Conservation (phyloP, 2,888 invertebrate genomes). For the Drosophila suboccidentalis region DNA sequence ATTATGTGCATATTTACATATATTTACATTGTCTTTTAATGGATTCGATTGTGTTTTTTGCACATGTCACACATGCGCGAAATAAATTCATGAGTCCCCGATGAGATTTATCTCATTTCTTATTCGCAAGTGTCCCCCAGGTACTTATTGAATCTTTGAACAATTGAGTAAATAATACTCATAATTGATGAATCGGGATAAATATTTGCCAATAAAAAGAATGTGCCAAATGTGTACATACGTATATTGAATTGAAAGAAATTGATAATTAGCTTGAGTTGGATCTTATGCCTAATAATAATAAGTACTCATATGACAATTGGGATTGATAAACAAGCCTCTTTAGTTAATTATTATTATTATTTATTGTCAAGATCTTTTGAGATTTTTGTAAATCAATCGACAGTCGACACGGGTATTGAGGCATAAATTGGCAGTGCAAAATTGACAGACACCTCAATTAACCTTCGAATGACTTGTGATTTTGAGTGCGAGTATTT, state of each 20-base stretch:
- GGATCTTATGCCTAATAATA: conserved; percentile 1
- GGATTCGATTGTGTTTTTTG: conserved; percentile 34
- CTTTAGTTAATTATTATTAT: conserved; percentile 18
- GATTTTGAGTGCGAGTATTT: conserved; percentile 22
- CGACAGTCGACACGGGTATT: conserved; percentile 14
- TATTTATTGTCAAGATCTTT: conserved; percentile 12
- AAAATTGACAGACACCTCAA: conserved; percentile 48
- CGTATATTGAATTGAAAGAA: conserved; percentile 1
- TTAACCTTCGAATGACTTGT: conserved; percentile 70
- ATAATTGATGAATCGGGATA: conserved; percentile 26
- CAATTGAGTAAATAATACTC: conserved; percentile 49
- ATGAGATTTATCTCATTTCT: conserved; percentile 10
- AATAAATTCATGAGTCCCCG: conserved; percentile 35
- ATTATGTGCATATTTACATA: conserved; percentile 5
- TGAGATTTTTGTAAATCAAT: conserved; percentile 37
- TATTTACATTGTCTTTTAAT: conserved; percentile 3
- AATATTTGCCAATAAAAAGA: conserved; percentile 28
- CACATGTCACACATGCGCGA: conserved; percentile 43
- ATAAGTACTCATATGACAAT: conserved; percentile 13
- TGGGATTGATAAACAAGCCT: conserved; percentile 18
- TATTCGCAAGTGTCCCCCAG: conserved; percentile 3
- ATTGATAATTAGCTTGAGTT: conserved; percentile 14
- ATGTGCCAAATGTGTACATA: conserved; percentile 6
- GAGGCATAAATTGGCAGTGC: conserved; percentile 59
- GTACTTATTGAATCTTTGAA: conserved; percentile 13